Conservation (phyloP, 1,140 invertebrate species). For the Zaprionus nigranus region DNA sequence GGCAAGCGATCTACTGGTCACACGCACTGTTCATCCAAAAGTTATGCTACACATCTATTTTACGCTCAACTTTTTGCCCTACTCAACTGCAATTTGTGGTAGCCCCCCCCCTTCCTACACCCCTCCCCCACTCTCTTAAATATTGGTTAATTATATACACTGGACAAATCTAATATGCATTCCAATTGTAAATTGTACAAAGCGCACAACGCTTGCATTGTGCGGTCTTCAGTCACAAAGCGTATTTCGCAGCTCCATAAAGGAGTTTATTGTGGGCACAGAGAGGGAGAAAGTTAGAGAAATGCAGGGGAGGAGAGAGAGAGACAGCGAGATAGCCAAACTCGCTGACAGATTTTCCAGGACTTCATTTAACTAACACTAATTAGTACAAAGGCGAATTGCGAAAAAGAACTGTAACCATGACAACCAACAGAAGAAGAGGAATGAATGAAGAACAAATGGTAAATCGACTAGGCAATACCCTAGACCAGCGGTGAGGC, state of each 20-base stretch:
- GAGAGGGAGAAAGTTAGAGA: background rate
- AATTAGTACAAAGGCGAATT: background rate
- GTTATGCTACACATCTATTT: constrained; percentile 59
- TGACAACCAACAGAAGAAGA: background rate
- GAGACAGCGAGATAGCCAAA: background rate
- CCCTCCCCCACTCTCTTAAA: background rate
- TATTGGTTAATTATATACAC: constrained; percentile 63
- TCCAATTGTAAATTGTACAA: constrained; percentile 2
- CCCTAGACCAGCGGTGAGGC: background rate
- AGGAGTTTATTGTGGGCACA: background rate
- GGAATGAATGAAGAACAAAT: background rate
- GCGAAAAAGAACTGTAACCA: background rate
- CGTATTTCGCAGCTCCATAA: background rate
- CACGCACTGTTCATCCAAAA: constrained; percentile 49
- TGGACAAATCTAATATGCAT: constrained; percentile 35
- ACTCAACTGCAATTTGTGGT: constrained; percentile 57
- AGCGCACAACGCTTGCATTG: background rate
- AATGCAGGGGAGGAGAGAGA: background rate
- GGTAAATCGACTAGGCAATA: background rate
- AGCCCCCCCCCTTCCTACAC: background rate
- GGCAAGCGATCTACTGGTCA: background rate
- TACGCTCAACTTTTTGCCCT: constrained; percentile 48
- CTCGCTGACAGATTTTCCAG: background rate
- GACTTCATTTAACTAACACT: background rate
- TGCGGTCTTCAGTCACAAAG: background rate